phyloP scores from a whole-genome alignment of 2,797 vertebrate species.

The Protonibea diacanthus region DNA sequence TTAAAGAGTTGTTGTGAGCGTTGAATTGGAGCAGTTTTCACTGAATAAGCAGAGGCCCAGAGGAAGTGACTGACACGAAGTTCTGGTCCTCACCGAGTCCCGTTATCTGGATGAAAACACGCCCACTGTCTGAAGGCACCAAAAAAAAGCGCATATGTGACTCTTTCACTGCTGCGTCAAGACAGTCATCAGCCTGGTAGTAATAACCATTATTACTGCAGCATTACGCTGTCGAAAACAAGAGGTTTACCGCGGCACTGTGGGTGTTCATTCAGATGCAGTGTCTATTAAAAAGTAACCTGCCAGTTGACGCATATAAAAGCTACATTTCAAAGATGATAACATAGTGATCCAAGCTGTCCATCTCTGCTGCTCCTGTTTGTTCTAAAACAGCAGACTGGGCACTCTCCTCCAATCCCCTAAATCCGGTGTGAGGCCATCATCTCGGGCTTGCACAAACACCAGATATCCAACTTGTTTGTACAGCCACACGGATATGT shows the following conservation, averaged over 20 bases:
- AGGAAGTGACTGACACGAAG: slow-evolving; percentile 4
- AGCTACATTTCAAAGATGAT: neutral
- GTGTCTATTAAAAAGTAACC: neutral
- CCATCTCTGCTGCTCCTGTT: slow-evolving; percentile 18
- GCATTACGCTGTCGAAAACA: neutral
- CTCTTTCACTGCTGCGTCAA: slow-evolving; percentile 56
- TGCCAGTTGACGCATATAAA: neutral
- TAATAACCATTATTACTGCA: slow-evolving; percentile 32
- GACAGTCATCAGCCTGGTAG: neutral
- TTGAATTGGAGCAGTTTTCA: neutral
- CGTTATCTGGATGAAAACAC: slow-evolving; percentile 74
- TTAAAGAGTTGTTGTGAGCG: accelerated
- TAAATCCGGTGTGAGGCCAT: slow-evolving; percentile 12
- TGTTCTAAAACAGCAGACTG: slow-evolving; percentile 49
- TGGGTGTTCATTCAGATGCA: neutral
- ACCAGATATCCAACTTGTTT: slow-evolving; percentile 32
- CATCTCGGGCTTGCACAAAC: neutral
- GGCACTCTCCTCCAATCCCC: slow-evolving; percentile 26
- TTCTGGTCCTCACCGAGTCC: slow-evolving; percentile 41
- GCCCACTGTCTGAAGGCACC: slow-evolving; percentile 56
- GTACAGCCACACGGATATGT: slow-evolving; percentile 37
- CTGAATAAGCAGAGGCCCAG: neutral
- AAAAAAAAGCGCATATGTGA: slow-evolving; percentile 41
- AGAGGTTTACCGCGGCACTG: accelerated
- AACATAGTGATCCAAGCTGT: neutral